Conservation (phyloP, 1,140 invertebrate species). For the Pissodes strobi region DNA sequence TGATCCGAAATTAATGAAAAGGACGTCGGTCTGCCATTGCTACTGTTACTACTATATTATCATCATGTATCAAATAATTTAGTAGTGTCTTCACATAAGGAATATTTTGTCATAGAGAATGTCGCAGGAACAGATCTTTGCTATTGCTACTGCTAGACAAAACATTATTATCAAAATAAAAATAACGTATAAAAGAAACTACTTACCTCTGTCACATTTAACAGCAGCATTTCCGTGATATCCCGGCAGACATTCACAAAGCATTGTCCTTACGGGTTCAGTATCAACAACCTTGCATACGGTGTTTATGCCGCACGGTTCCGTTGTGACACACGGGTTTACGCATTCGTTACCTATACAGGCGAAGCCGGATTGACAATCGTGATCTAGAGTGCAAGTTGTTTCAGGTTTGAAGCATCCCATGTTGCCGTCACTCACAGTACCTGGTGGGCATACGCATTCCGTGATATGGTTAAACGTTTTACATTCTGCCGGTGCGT, state of each 20-base stretch:
- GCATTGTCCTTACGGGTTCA: conserved; percentile 82
- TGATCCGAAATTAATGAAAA: no score
- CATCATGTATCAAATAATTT: no score
- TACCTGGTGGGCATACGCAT: conserved; percentile 80
- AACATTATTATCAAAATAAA: no score
- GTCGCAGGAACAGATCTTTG: no score
- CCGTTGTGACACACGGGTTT: conserved; percentile 79
- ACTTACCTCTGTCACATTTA: conserved; percentile 72
- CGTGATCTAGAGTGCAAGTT: conserved; percentile 75
- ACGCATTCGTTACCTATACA: conserved; percentile 81
- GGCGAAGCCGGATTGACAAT: conserved; percentile 81
- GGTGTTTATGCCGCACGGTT: conserved; percentile 82
- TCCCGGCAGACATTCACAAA: conserved; percentile 84
- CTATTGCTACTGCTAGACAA: no score
- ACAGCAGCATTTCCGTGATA: conserved; percentile 81
- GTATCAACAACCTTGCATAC: conserved; percentile 81
- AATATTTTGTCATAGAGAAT: no score
- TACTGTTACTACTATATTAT: no score
- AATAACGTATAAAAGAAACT: no score
- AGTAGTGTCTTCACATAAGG: no score
- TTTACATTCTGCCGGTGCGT: conserved; percentile 70
- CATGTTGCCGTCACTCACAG: conserved; percentile 65
- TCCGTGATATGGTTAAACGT: conserved; percentile 76
- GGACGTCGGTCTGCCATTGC: no score
- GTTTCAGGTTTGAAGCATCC: conserved; percentile 68